A percentile compares a stretch with the other conserved stretches of the same genome.
phyloP scores from a whole-genome alignment of 2,888 invertebrate genomes.

The Masnerella sp. region DNA sequence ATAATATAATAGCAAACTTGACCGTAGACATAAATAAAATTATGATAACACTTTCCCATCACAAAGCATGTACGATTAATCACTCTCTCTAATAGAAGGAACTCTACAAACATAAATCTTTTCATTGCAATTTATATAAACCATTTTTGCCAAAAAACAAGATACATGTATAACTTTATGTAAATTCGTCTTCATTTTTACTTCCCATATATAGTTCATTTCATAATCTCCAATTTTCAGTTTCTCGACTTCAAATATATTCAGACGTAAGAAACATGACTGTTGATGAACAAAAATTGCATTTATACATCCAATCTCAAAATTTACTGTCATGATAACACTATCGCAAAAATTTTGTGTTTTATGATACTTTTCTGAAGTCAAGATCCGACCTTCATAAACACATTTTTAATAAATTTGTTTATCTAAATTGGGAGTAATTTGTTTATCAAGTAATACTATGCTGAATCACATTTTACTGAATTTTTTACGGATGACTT shows the following conservation, averaged over 20 bases:
- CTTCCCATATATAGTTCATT: constrained; percentile 22
- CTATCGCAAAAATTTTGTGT: constrained; percentile 13
- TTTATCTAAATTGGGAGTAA: neutral
- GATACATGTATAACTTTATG: constrained; percentile 9
- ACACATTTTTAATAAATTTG: constrained; percentile 15
- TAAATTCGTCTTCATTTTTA: neutral
- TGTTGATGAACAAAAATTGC: constrained; percentile 4
- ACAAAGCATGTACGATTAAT: too few species aligned
- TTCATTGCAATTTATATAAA: neutral
- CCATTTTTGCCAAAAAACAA: constrained; percentile 16
- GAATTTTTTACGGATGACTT: neutral
- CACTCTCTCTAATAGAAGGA: constrained; percentile 1
- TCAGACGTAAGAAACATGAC: neutral
- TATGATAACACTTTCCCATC: too few species aligned
- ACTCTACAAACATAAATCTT: constrained; percentile 10
- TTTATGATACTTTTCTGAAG: constrained; percentile 10
- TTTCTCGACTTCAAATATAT: constrained; percentile 10
- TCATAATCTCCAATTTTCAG: constrained; percentile 7
- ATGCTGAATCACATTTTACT: neutral
- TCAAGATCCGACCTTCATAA: constrained; percentile 14
- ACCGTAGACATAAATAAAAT: too few species aligned
- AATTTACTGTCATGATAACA: constrained; percentile 10
- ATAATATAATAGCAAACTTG: too few species aligned
- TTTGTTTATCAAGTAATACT: constrained; percentile 15
- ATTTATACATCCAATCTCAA: constrained; percentile 5